Base-by-base conservation (phyloP, 2,113 vertebrate species). In the Rhynchomys soricoides region DNA sequence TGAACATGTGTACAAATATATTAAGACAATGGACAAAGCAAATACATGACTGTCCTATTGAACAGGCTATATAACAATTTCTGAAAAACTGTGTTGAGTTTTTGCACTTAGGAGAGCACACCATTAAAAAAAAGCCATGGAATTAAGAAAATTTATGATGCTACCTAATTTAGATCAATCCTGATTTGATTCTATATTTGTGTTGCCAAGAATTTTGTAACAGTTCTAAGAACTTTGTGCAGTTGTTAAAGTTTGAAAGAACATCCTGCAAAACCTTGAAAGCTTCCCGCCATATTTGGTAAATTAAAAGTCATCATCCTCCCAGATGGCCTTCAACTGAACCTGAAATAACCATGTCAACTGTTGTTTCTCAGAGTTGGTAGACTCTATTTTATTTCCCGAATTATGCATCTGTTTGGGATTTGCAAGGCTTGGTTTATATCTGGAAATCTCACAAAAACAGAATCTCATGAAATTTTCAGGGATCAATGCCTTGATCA, bases 401-500 rank as follows among this genome's bases (percentile, higher is more conserved):
- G 34, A 95, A 89, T 94, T 96, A 62, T 86, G 19, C 43, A 86
- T 96, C 21, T 57, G 26, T 90, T 45, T 90, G 78, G 77, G 82
- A 79, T 85, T 77, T 91, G 43, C 48, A 94, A 93, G 90, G 22
- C 40, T 87, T 94, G 57, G 86, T 95, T 79, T 94, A 92, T 92
- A 86, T 91, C 68, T 97, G 91, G 94, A 97, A 97, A 94, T 90
- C 45, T 94, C 89, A 94, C 59, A 90, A 64, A 97, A 95, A 96
- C 73, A 96, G 95, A 95, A 73, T 94, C 78, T 97, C 97, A 95
- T 97, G 82, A 97, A 95, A 97, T 85, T 97, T 97, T 94, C 86
- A 95, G 71, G 52, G 64, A 55, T 75, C 74, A 48, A 10, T 68
- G 89, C 89, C 96, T 96, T 96, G 96, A 96, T 97, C 95, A 90